Base-by-base conservation (phyloP, 2,797 vertebrate species). In the Catharus ustulatus region DNA sequence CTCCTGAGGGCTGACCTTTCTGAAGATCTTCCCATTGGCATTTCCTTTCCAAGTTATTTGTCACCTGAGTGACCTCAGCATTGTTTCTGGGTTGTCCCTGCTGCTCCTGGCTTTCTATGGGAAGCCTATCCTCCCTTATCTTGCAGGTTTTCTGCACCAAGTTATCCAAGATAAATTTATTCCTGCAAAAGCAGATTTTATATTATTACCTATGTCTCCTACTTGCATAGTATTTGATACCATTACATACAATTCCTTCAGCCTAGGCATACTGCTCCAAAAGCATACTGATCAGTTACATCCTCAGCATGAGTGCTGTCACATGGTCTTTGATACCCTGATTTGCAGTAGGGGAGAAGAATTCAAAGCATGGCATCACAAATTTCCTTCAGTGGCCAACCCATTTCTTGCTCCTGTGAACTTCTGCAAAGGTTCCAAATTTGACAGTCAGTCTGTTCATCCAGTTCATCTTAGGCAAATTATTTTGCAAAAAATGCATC, bases 271-370 rank as follows among this genome's bases (percentile, higher is more conserved):
- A 34, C 34, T 54, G 26, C 34, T 55, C 29, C 46, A 68, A 27
- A 69, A 46, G 32, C n/a, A 61, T 7, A n/a, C 22, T 68, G 42
- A 82, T 15, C 42, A 30, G 17, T n/a, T 40, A 62, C 6, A n/a
- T 48, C n/a, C 34, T 32, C 59, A 69, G 15, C 45, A 30, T 2
- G 1, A 80, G 6, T 1, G 1, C 34, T 71, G n/a, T n/a, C 32
- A 61, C 20, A 34, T 2, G 3, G 43, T 38, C 32, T 36, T 3
- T 0, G 5, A 38, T 36, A 64, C 13, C 9, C 27, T 8, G 38
- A 46, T 73, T 15, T 55, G 29, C 42, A 73, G 63, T 1, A 30
- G 27, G 15, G 19, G 7, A 45, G 9, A 52, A 43, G 26, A 22
- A 71, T 55, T 59, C 5, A 6, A 80, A 42, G 34, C 45, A 54